phyloP scores from a whole-genome alignment of 2,797 vertebrate genomes.

The Furcifer pardalis region DNA sequence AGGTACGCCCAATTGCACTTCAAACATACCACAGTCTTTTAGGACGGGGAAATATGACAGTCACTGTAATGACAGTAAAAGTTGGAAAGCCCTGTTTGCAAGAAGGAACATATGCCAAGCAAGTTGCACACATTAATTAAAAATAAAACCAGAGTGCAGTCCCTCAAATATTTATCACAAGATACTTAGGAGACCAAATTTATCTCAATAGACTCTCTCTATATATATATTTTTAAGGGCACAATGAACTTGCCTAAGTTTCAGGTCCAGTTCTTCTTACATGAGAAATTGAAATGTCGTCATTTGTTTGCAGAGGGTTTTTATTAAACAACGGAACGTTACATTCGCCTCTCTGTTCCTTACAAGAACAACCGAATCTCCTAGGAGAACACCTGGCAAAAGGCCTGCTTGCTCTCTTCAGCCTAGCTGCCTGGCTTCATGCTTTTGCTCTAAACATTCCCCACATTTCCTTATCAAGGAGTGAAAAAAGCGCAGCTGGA shows the following conservation, averaged over 20 bases:
- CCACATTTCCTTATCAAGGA: neutral
- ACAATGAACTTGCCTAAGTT: neutral
- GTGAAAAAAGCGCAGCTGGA: neutral
- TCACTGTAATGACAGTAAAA: too few species aligned
- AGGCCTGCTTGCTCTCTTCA: neutral
- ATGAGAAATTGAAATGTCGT: neutral
- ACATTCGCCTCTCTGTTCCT: neutral
- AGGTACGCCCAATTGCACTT: too few species aligned
- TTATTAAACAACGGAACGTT: neutral
- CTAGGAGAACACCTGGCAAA: slow-evolving; percentile 31
- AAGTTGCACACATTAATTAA: neutral
- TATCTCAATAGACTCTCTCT: neutral
- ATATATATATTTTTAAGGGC: neutral
- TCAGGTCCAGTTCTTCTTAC: neutral
- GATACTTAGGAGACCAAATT: neutral
- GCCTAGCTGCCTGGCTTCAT: neutral
- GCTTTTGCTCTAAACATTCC: neutral
- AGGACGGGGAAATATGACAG: too few species aligned
- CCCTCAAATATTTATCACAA: slow-evolving; percentile 16
- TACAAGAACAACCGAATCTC: slow-evolving; percentile 7
- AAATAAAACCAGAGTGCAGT: neutral
- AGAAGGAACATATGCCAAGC: neutral
- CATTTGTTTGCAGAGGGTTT: neutral
- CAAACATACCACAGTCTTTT: too few species aligned
- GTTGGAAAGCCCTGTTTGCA: neutral